These are phyloP conservation scores for Tetramorium parvispinum DNA, from an alignment of 1,140 invertebrate genomes.

Conservation along the genomic window DNA sequence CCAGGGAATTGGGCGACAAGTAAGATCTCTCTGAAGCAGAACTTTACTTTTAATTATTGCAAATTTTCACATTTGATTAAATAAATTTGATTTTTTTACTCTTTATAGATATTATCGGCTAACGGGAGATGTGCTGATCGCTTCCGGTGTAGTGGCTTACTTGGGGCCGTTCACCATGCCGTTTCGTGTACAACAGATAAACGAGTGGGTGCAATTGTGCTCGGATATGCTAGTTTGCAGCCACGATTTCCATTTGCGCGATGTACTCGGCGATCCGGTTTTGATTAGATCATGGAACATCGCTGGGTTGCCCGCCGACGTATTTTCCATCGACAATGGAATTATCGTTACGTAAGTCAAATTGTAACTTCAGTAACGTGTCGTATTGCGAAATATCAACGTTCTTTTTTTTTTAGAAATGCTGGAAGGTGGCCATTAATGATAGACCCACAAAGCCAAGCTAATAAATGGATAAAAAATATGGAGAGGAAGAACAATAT, in stretches of 20 bases:
- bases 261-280: conserved; percentile 94
- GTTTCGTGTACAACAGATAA: conserved; percentile 90
- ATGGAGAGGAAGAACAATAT: conserved; percentile 96
- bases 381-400: neutral
- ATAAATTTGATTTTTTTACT: conserved; percentile 32
- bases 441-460: conserved; percentile 98
- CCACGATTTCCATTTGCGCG: conserved; percentile 90
- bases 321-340: conserved; percentile 96
- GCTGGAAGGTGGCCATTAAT: conserved; percentile 95
- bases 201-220: conserved; percentile 90
- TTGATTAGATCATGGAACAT: conserved; percentile 96
- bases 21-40: conserved; percentile 76
- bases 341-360: conserved; percentile 90
- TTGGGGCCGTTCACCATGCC: conserved; percentile 95
- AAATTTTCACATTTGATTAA: neutral
- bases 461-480: conserved; percentile 98
- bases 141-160: conserved; percentile 95
- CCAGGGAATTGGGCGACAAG: conserved; percentile 90
- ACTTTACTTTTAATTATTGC: neutral
- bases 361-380: neutral
- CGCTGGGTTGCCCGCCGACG: conserved; percentile 94
- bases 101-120: conserved; percentile 86
- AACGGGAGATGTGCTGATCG: conserved; percentile 94
- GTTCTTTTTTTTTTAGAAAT: conserved; percentile 86
- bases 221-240: conserved; percentile 90